Percentiles rank a stretch among this genome's conserved stretches.
phyloP scores from a whole-genome alignment of 1,140 invertebrate species.

The Microvelia longipes region DNA sequence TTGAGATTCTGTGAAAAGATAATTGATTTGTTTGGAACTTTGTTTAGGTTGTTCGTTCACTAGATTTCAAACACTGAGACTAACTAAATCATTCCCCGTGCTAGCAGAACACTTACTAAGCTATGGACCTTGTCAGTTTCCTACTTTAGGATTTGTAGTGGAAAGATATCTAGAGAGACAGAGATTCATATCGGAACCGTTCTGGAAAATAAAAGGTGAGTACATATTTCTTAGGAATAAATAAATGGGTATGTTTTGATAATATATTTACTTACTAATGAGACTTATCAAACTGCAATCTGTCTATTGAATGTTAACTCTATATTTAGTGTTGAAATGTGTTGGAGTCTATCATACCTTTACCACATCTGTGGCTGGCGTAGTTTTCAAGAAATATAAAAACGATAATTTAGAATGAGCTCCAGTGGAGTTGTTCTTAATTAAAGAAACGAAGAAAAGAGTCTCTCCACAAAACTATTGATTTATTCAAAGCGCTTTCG shows the following conservation, averaged over 20 bases:
- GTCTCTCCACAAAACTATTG: no score
- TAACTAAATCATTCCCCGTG: slow-evolving; percentile 70
- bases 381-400: no score
- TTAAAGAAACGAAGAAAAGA: no score
- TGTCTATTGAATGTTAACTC: slow-evolving; percentile 10
- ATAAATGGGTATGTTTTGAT: no score
- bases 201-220: slow-evolving; percentile 79
- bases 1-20: no score
- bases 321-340: slow-evolving; percentile 10
- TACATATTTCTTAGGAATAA: no score
- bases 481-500: no score
- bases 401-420: no score
- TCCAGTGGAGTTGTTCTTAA: no score
- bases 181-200: slow-evolving; percentile 73
- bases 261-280: slow-evolving; percentile 3
- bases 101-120: slow-evolving; percentile 73
- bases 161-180: slow-evolving; percentile 82
- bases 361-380: no score
- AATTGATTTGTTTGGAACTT: no score
- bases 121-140: slow-evolving; percentile 96
- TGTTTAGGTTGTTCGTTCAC: slow-evolving; percentile 96
- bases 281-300: slow-evolving; percentile 10
- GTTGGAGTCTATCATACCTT: no score
- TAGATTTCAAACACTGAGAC: slow-evolving; percentile 86
- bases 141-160: slow-evolving; percentile 92